Base-by-base conservation (phyloP, 1,140 invertebrate genomes). In the Melipona quadrifasciata region DNA sequence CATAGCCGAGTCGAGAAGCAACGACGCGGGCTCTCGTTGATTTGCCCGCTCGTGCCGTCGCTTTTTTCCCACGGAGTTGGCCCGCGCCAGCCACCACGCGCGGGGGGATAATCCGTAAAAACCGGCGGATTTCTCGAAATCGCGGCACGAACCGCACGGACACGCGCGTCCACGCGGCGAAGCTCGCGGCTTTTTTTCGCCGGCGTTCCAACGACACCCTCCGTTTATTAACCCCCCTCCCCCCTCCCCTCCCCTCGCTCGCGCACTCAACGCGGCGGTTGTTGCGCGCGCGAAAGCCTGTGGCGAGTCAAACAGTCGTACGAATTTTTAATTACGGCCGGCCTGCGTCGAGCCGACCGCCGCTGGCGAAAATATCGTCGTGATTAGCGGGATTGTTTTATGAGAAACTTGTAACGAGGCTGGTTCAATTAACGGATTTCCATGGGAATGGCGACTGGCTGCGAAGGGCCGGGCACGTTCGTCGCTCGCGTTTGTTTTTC, bases 1-100 rank as follows among this genome's bases (percentile, higher is more conserved):
- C 93, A 94, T 94, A 92, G 92, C 86, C 65, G 73, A 88, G 89
- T 84, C 84, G 90, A 92, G 85, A 90, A 89, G 87, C 88, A 91
- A 76, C 82, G 24, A 12, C 58, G 11, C 31, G 84, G 84, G 70
- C 73, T 82, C 78, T 83, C 89, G 91, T 89, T 90, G 91, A 92
- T 93, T 93, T 92, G 39, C 87, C 64, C 71, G 70, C 53, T 27
- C 64, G 71, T 21, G 58, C 19, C 58, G 39, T 17, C 27, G 17
- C 21, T 72, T 87, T 67, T 51, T 75, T 70, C 12, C 31, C 21
- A 39, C 47, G 11, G 34, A 27, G 4, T 47, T 57, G 31, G 57
- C 58, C 19, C 0, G 55, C 64, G 31, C 31, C 31, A 31, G 31
- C 31, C 31, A 31, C 31, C 31, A 2, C 31, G 67, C 53, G 17